These are phyloP conservation scores for Diachasma alloeum DNA, from an alignment of 1,140 invertebrate species.

Conservation along the genomic window DNA sequence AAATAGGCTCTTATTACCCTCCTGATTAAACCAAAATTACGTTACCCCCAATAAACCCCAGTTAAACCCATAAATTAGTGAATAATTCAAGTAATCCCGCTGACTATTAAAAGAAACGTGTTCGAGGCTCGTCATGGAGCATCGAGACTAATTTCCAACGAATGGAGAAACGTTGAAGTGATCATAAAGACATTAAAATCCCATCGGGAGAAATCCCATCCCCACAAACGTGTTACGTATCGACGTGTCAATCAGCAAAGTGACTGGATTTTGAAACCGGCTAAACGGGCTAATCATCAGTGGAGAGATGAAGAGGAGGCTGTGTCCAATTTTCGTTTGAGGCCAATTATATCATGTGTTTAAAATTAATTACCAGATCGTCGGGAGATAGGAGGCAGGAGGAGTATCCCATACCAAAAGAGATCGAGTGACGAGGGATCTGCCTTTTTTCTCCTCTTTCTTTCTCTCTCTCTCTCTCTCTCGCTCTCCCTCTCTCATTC, in stretches of 20 bases:
- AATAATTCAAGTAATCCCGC: background rate
- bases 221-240: constrained; percentile 9
- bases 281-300: constrained; percentile 38
- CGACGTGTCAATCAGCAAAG: constrained; percentile 21
- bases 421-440: constrained; percentile 40
- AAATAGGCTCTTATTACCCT: background rate
- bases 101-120: background rate
- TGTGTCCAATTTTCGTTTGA: constrained; percentile 36
- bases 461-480: background rate
- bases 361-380: constrained; percentile 50
- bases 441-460: constrained; percentile 12
- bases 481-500: background rate
- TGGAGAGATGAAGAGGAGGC: constrained; percentile 28
- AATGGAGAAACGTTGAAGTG: background rate
- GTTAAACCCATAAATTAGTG: background rate
- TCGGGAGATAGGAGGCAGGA: constrained; percentile 32
- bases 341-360: constrained; percentile 48
- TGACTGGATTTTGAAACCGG: constrained; percentile 29
- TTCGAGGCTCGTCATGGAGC: background rate
- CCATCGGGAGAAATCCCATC: background rate
- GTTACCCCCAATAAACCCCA: background rate
- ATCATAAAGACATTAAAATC: background rate
- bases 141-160: background rate
- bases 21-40: background rate
- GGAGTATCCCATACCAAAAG: constrained; percentile 24